These are phyloP conservation scores for Pachycephus smyrnensis DNA, from an alignment of 2,888 invertebrate genomes.

Conservation along the genomic window DNA sequence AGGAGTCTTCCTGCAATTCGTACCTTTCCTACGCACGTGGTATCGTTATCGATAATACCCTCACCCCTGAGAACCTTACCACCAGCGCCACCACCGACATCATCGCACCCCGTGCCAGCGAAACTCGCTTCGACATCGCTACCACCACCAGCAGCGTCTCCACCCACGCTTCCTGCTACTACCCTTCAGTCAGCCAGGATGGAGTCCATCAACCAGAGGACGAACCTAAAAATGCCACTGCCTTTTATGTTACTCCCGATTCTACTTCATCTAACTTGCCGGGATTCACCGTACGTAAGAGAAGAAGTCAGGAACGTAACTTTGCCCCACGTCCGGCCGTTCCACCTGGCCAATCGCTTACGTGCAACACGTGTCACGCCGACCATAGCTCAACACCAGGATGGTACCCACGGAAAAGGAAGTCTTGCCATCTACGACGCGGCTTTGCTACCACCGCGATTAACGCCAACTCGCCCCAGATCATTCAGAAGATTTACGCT, in stretches of 20 bases:
- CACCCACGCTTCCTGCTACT: neutral
- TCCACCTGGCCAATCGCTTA: constrained; percentile 3
- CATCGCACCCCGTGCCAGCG: constrained; percentile 31
- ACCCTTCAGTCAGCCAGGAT: neutral
- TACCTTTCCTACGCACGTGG: neutral
- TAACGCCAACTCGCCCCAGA: neutral
- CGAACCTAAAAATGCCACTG: constrained; percentile 46
- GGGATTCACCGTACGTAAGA: neutral
- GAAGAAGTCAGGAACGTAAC: neutral
- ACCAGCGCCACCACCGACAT: constrained; percentile 45
- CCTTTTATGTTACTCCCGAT: constrained; percentile 32
- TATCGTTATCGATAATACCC: neutral
- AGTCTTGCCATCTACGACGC: neutral
- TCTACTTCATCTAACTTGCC: constrained; percentile 14
- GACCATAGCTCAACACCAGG: neutral
- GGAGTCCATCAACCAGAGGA: constrained; percentile 64
- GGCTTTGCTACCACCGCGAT: neutral
- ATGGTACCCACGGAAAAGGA: neutral
- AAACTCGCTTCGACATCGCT: neutral
- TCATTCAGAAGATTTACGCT: neutral
- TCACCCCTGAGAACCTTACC: constrained; percentile 11
- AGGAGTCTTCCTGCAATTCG: neutral
- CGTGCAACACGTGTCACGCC: constrained; percentile 12
- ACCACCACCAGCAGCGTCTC: constrained; percentile 51
- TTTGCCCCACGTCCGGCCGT: constrained; percentile 1